These are phyloP conservation scores for Cremastobaeus sp. DNA, from an alignment of 2,888 invertebrate genomes.

Conservation along the genomic window DNA sequence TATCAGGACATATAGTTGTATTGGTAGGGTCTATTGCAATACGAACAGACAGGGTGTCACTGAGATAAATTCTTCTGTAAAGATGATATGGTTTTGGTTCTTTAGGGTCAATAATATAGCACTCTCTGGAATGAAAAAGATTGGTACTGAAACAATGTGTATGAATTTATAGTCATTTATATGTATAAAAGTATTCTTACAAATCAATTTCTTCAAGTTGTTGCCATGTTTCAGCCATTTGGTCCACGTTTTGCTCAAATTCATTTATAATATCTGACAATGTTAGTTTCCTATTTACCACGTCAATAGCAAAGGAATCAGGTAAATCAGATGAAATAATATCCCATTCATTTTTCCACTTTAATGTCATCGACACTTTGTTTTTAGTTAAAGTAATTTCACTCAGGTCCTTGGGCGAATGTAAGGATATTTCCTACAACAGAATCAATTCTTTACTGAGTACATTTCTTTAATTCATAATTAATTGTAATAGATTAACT, in stretches of 20 bases:
- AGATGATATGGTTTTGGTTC: conserved; percentile 72
- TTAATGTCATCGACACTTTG: conserved; percentile 14
- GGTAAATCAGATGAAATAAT: conserved; percentile 70
- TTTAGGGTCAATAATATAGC: conserved; percentile 73
- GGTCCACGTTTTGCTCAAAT: conserved; percentile 21
- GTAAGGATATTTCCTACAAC: conserved; percentile 14
- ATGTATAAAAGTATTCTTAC: conserved; percentile 61
- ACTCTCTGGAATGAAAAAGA: conserved; percentile 65
- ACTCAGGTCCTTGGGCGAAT: conserved; percentile 5
- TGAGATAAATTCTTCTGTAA: conserved; percentile 72
- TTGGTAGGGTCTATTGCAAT: conserved; percentile 70
- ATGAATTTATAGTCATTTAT: neutral
- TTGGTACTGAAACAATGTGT: conserved; percentile 1
- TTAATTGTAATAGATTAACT: neutral
- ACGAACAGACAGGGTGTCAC: conserved; percentile 68
- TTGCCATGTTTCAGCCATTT: conserved; percentile 64
- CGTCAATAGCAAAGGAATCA: conserved; percentile 62
- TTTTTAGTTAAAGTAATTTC: conserved; percentile 24
- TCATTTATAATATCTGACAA: conserved; percentile 6
- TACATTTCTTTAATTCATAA: neutral
- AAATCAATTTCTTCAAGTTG: conserved; percentile 70
- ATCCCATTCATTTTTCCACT: conserved; percentile 63
- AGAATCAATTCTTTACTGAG: neutral
- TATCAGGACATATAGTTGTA: conserved; percentile 67
- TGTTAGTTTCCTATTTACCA: conserved; percentile 61